These are phyloP conservation scores for Leucophora obtusa DNA, from an alignment of 2,888 invertebrate species.

Conservation along the genomic window DNA sequence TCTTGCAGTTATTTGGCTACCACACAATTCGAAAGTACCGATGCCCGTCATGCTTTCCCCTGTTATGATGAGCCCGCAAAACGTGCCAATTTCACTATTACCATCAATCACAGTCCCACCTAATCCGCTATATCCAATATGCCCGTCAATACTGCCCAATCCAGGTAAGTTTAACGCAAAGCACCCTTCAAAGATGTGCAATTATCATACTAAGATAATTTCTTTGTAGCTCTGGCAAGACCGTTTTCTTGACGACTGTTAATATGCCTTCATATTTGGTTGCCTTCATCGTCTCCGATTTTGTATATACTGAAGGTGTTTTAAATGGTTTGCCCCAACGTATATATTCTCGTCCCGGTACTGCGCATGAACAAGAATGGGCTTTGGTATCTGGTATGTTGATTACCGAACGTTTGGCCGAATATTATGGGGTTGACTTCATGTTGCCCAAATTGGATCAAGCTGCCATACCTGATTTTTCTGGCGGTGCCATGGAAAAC, in stretches of 20 bases:
- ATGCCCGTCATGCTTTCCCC: conserved; percentile 85
- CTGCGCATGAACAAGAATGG: conserved; percentile 80
- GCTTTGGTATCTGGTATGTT: conserved; percentile 86
- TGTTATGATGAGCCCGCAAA: conserved; percentile 85
- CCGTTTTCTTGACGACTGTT: conserved; percentile 78
- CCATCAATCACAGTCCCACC: conserved; percentile 70
- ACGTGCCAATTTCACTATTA: conserved; percentile 82
- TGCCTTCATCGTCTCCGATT: conserved; percentile 86
- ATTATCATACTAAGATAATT: no score
- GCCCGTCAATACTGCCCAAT: conserved; percentile 73
- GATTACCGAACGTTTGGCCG: conserved; percentile 84
- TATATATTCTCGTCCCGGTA: conserved; percentile 74
- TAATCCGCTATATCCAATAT: conserved; percentile 78
- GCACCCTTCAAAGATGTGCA: no score
- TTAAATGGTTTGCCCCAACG: conserved; percentile 70
- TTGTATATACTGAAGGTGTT: conserved; percentile 72
- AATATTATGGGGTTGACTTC: conserved; percentile 86
- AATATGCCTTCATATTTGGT: conserved; percentile 89
- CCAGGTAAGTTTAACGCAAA: conserved; percentile 55
- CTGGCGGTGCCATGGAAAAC: conserved; percentile 94
- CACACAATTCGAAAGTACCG: conserved; percentile 84
- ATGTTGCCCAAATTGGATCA: conserved; percentile 91
- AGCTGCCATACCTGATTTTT: conserved; percentile 91
- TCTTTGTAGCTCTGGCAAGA: conserved; percentile 61
- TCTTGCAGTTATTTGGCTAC: conserved; percentile 79